A percentile compares a stretch with the other conserved stretches of the same genome.
These are phyloP conservation scores for Poeciliopsis infans DNA, from an alignment of 2,797 vertebrate genomes.

Conservation along the genomic window DNA sequence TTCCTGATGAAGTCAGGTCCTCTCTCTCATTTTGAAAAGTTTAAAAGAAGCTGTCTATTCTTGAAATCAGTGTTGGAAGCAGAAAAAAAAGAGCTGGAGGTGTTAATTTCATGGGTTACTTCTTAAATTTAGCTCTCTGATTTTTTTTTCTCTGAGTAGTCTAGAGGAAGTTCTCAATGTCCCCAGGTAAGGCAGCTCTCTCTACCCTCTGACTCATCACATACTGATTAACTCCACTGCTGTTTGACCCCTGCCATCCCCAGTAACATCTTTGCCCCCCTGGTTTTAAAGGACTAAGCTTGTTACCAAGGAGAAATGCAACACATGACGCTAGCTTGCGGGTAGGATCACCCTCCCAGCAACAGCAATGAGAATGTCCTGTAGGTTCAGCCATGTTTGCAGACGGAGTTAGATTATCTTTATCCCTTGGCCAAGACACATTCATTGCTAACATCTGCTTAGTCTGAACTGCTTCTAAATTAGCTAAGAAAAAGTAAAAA, in stretches of 20 bases:
- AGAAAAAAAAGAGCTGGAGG: constrained; percentile 80
- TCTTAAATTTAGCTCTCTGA: constrained; percentile 84
- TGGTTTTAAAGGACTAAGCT: constrained; percentile 25
- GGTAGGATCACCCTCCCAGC: constrained; percentile 18
- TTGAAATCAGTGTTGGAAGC: constrained; percentile 77
- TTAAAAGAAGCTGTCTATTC: constrained; percentile 71
- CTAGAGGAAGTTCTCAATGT: constrained; percentile 80
- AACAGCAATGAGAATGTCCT: constrained; percentile 49
- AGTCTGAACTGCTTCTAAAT: constrained; percentile 28
- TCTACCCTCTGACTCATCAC: constrained; percentile 67
- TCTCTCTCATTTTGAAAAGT: constrained; percentile 73
- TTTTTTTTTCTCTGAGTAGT: constrained; percentile 79
- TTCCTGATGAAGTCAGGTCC: constrained; percentile 63
- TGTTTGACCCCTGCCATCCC: constrained; percentile 56
- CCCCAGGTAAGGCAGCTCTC: constrained; percentile 77
- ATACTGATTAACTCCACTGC: constrained; percentile 60
- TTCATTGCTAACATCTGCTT: constrained; percentile 55
- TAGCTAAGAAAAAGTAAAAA: constrained; percentile 14
- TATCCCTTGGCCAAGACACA: constrained; percentile 45
- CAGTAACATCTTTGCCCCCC: constrained; percentile 5
- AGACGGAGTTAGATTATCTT: constrained; percentile 67
- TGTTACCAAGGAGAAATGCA: constrained; percentile 42
- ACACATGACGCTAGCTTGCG: constrained; percentile 8
- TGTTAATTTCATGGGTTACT: constrained; percentile 87
- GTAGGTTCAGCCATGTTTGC: constrained; percentile 45